Base-by-base conservation (phyloP, 1,140 invertebrate genomes). In the Zaprionus inermis region DNA sequence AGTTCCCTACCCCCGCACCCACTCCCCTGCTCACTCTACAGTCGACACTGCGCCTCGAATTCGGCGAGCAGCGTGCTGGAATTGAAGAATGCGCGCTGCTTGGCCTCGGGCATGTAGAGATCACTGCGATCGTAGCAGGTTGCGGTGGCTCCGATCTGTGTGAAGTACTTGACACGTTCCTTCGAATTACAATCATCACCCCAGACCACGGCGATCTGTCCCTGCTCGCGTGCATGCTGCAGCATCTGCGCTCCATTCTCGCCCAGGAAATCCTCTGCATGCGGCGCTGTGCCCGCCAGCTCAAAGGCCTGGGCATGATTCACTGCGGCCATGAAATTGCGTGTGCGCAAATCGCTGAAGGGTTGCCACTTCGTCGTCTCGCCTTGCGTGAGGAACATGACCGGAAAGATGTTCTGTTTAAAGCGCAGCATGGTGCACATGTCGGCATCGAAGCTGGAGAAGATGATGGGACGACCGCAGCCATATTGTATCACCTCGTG, bases 361-460 rank as follows among this genome's bases (percentile, higher is more conserved):
- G 95, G 94, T 36, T 95, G 95, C 93, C 97, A 98, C 76, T 96
- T 96, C 9, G 93, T 90, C 2, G 96, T 96, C 24, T 96, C 92
- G 5, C 98, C 98, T 94, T 97, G 95, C 0, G 97, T 98, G 55
- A 99, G 93, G 92, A 99, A 98, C 93, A 99, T 95, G 0, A 98
- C 96, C 0, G 98, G 98, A 93, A 98, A 99, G 79, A 96, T 96
- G 92, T 98, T 99, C 93, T 99, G 98, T 91, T 99, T 99, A 67
- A 97, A 93, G 36, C 97, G 94, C 52, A 98, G 94, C 97, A 98
- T 97, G 1, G 96, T 95, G 89, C 97, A 98, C 63, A 98, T 96
- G 88, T 99, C 98, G 0, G 98, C 97, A 93, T 99, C 97, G 93
- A 99, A 99, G 81, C 96, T 97, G 1, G 97, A 98, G 86, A 99